Conservation (phyloP, 2,113 vertebrate species). For the Eupsittula cactorum region DNA sequence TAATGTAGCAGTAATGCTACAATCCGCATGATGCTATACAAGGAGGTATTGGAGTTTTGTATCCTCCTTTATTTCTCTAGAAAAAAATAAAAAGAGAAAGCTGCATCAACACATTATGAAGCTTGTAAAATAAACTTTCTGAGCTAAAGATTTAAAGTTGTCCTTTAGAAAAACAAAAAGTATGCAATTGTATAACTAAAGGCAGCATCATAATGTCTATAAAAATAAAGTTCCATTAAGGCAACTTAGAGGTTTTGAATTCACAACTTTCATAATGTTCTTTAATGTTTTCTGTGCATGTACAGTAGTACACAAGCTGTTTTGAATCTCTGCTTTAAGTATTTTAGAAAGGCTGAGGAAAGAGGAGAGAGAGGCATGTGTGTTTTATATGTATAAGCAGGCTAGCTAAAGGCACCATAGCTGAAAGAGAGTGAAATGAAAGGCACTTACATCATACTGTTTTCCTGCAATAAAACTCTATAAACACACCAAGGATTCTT, state of each 20-base stretch:
- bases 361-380: neutral
- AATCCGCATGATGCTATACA: neutral
- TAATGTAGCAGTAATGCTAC: neutral
- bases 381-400: neutral
- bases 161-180: neutral
- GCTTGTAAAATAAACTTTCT: neutral
- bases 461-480: slow-evolving; percentile 22
- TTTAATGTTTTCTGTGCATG: neutral
- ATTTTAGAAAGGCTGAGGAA: neutral
- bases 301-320: neutral
- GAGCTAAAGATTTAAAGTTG: neutral
- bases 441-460: slow-evolving; percentile 4
- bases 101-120: neutral
- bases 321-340: neutral
- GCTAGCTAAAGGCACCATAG: neutral
- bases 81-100: neutral
- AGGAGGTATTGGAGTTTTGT: neutral
- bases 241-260: neutral
- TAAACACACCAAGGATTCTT: neutral
- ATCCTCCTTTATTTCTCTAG: neutral
- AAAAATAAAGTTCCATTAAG: neutral
- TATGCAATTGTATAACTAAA: neutral
- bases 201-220: neutral
- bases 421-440: neutral
- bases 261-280: neutral